These are phyloP conservation scores for Limnodromus scolopaceus DNA, from an alignment of 2,797 vertebrate species.

Conservation along the genomic window DNA sequence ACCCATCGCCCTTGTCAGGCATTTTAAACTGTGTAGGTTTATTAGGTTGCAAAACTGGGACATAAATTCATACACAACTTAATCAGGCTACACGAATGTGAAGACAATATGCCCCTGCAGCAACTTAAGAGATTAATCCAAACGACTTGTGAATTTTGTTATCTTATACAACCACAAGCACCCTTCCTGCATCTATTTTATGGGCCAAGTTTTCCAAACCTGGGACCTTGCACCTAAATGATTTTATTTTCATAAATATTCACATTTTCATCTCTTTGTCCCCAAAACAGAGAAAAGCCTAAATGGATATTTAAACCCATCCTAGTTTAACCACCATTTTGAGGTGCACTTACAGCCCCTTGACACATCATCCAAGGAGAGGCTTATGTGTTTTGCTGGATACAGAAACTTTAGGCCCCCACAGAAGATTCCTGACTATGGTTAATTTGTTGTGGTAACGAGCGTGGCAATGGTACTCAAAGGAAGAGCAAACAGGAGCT, in stretches of 20 bases:
- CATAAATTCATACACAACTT: neutral
- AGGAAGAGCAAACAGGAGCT: slow-evolving; percentile 23
- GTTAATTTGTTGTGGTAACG: neutral
- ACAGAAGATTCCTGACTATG: neutral
- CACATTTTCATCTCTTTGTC: neutral
- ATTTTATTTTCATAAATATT: slow-evolving; percentile 12
- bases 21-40: neutral
- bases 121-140: neutral
- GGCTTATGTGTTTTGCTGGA: neutral
- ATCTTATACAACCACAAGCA: neutral
- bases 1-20: neutral
- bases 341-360: neutral
- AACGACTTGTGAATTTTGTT: neutral
- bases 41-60: neutral
- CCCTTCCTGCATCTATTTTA: neutral
- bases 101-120: neutral
- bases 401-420: neutral
- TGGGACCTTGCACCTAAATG: neutral
- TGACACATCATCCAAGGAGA: neutral
- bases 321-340: neutral
- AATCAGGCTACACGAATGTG: neutral
- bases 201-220: neutral
- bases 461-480: neutral
- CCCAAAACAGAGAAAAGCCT: neutral
- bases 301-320: neutral